These are phyloP conservation scores for Sciaenops ocellatus DNA, from an alignment of 2,797 vertebrate genomes.

Conservation along the genomic window DNA sequence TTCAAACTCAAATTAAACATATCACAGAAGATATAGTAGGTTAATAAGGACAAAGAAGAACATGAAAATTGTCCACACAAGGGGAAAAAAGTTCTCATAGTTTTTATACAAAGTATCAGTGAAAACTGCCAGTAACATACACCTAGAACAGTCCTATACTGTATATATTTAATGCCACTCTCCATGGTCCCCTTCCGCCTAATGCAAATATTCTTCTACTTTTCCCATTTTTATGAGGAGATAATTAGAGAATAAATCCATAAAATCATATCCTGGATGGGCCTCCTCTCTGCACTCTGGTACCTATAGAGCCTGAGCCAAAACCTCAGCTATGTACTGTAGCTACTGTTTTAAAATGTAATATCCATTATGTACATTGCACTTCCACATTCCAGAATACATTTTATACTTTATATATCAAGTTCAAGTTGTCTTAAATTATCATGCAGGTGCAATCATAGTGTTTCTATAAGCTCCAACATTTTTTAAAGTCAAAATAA, in stretches of 20 bases:
- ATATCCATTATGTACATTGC: conserved; percentile 1
- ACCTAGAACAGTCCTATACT: neutral
- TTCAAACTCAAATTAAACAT: neutral
- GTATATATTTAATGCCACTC: neutral
- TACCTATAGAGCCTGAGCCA: neutral
- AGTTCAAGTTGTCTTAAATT: no score
- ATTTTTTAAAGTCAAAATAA: no score
- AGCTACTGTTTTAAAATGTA: neutral
- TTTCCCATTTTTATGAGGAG: conserved; percentile 16
- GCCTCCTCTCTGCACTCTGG: neutral
- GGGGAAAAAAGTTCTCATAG: neutral
- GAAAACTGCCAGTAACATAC: neutral
- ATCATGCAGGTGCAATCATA: no score
- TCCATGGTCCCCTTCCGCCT: neutral
- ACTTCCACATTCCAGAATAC: neutral
- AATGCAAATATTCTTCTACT: conserved; percentile 20
- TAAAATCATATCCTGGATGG: conserved; percentile 1
- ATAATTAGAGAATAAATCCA: conserved; percentile 40
- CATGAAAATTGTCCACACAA: neutral
- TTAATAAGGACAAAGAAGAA: neutral
- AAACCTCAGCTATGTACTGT: neutral
- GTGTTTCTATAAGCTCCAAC: no score
- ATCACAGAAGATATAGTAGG: neutral
- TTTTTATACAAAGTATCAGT: neutral
- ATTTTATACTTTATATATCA: neutral